phyloP scores from a whole-genome alignment of 2,888 invertebrate species.

The Brachyopa scutellaris region DNA sequence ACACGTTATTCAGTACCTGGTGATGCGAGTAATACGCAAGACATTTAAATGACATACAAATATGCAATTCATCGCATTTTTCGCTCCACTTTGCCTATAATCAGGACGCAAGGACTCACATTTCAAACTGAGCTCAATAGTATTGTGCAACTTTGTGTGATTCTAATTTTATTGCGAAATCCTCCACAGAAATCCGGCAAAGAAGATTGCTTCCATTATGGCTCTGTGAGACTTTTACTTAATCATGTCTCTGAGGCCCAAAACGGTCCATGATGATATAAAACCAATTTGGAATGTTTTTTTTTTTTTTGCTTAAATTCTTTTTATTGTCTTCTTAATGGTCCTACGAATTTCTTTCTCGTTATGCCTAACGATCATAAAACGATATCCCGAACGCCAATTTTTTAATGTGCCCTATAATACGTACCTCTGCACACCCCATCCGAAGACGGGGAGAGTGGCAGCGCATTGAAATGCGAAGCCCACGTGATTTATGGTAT shows the following conservation, averaged over 20 bases:
- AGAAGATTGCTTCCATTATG: constrained; percentile 5
- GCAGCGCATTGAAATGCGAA: constrained; percentile 41
- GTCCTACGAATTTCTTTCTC: constrained; percentile 52
- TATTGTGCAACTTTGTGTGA: neutral
- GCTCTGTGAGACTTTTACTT: constrained; percentile 1
- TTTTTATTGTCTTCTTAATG: constrained; percentile 53
- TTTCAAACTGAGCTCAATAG: neutral
- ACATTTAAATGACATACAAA: no score
- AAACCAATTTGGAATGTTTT: constrained; percentile 30
- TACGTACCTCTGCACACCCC: neutral
- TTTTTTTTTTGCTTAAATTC: neutral
- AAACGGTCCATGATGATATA: neutral
- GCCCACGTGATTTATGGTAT: constrained; percentile 57
- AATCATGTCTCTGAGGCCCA: constrained; percentile 2
- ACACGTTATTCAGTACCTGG: no score
- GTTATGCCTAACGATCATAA: constrained; percentile 63
- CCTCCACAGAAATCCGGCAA: neutral
- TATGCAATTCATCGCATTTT: no score
- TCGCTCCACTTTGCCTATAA: no score
- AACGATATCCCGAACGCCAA: constrained; percentile 55
- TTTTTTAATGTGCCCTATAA: constrained; percentile 40
- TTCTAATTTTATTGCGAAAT: constrained; percentile 23
- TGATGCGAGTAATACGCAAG: no score
- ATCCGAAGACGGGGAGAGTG: neutral
- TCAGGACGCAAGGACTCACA: no score